Base-by-base conservation (phyloP, 2,888 invertebrate species). In the Glyphotaelius pellucidus region DNA sequence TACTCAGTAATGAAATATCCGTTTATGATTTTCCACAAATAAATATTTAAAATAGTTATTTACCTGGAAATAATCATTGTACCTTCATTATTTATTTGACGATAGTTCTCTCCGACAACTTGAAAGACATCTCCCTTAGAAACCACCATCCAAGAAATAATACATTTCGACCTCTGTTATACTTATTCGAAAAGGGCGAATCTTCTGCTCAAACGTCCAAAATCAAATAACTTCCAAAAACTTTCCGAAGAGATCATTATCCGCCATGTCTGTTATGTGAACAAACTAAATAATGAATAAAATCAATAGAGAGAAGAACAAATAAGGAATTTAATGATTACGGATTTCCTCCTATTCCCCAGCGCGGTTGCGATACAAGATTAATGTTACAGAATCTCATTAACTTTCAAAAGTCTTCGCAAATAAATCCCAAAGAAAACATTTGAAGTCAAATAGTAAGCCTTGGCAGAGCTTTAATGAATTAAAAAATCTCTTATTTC, bases 401-500 rank as follows among this genome's bases (percentile, higher is more conserved):
- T 67, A 67, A 67, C 67, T 67, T 67, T n/a, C 67, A n/a, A 67
- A 67, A 67, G 67, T 67, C 67, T n/a, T 67, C n/a, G 67, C 7
- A 67, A 67, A 67, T 67, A 67, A 67, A 67, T 67, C n/a, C 67
- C 25, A 67, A 67, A 67, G 67, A 67, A 67, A 67, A 67, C 67
- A 67, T 67, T 67, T 25, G n/a, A 67, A 67, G 67, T 67, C 67
- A 67, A 67, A 67, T n/a, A 9, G 25, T 67, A n/a, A 67, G 67
- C 67, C n/a, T 67, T n/a, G 25, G 67, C 2, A 67, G 25, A 67
- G 25, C 67, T 67, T 67, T 67, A 67, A 67, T 67, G 67, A 67
- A 67, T 67, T 67, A 67, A 67, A 67, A 67, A 67, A 67, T 67
- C 67, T 67, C 67, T 67, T n/a, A n/a, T 67, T 67, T 67, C 67